These are phyloP conservation scores for Acanthosoma haemorrhoidale DNA, from an alignment of 2,888 invertebrate genomes.

Conservation along the genomic window DNA sequence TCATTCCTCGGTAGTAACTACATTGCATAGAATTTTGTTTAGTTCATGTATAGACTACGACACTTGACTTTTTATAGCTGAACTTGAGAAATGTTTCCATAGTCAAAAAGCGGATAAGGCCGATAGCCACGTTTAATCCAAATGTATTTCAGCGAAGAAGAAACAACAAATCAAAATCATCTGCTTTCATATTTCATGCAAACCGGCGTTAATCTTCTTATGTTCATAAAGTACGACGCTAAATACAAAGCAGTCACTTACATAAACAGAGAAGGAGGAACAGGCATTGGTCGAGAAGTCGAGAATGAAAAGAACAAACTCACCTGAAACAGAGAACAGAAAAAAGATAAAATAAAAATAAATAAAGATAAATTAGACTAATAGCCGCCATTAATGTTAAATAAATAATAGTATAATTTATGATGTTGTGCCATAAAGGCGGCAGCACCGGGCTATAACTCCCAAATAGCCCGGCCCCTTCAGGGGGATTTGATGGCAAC, in stretches of 20 bases:
- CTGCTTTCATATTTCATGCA: not conserved
- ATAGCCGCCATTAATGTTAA: not conserved
- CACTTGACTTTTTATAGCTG: too few relatives aligned
- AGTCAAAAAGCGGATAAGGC: too few relatives aligned
- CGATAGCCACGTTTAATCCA: not conserved
- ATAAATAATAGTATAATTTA: slow-evolving; percentile 2
- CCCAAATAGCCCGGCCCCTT: too few relatives aligned
- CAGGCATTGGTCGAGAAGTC: not conserved
- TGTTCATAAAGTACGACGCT: not conserved
- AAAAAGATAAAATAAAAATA: not conserved
- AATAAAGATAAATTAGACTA: not conserved
- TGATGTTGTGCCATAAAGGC: not conserved
- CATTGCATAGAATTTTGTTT: too few relatives aligned
- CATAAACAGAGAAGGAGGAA: too few relatives aligned
- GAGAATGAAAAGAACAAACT: not conserved
- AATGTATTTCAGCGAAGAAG: not conserved
- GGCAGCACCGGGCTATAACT: too few relatives aligned
- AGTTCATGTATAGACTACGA: too few relatives aligned
- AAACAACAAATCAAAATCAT: not conserved
- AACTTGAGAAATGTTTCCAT: too few relatives aligned
- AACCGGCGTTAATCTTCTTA: not conserved
- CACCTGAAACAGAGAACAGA: slow-evolving; percentile 1
- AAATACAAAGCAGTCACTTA: not conserved
- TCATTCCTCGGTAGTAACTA: too few relatives aligned
- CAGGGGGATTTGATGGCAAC: not conserved